Evolutionary conservation across 1,140 invertebrate species (phyloP), one percentile per base, ranked within the genome.

Genomic region (Pachypeltis micranthus): DNA sequence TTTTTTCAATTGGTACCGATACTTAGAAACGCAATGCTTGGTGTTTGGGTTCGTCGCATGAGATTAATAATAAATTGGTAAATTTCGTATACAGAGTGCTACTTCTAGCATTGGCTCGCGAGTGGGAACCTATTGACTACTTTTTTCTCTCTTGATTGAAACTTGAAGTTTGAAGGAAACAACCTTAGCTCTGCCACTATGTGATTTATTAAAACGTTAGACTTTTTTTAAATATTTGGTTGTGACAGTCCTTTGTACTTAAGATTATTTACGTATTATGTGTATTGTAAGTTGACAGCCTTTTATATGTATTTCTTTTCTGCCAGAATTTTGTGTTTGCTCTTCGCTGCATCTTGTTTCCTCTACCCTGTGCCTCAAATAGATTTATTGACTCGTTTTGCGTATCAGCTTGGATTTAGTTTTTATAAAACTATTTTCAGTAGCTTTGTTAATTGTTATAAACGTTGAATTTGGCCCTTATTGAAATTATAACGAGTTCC

Each of bases 371-470:
- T 21, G 12, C 23, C 7, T 51, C 23, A 4, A 7, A 21, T 21
- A 16, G 47, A 10, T 16, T 16, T 4, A 51, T 39, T 16, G 16
- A 39, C 16, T 51, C 21, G 47, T 51, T 51, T 16, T 51, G 21
- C 23, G 4, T 51, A 16, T 7, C 21, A 21, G 27, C 14, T 26
- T 25, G 12, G 55, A 58, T 26, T 58, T 58, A 59, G 31, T 59
- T 34, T 31, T 31, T 28, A 59, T 34, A 59, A 25, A 59, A 59
- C 57, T 34, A 31, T 31, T 31, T 59, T 59, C 31, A 59, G 21
- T 31, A 59, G 55, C 23, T 31, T 21, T 59, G 29, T 59, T 59
- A n/a, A 31, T 59, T 21, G 27, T 19, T 57, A 27, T 1, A 57
- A 25, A 57, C 19, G 10, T 39, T 39, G n/a, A 10, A 10, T 39